A percentile compares a stretch with the other conserved stretches of the same genome.
These are phyloP conservation scores for Ferdinandea cuprea DNA, from an alignment of 2,888 invertebrate genomes.

Conservation along the genomic window DNA sequence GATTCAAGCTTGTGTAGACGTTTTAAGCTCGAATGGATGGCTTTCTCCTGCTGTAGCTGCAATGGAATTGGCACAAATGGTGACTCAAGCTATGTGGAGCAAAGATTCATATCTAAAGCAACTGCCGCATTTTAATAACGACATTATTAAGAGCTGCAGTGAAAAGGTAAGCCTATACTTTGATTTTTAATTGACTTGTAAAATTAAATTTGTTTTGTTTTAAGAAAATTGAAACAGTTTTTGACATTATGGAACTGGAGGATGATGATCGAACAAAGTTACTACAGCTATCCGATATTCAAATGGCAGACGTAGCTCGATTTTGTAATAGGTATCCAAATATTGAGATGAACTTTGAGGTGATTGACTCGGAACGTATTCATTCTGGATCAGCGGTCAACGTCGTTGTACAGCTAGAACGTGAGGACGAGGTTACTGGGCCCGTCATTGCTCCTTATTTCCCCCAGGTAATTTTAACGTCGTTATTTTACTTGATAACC, in stretches of 20 bases:
- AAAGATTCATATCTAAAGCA: slow-evolving; percentile 99
- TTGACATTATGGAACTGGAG: slow-evolving; percentile 91
- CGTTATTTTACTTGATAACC: not conserved
- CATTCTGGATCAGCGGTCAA: slow-evolving; percentile 93
- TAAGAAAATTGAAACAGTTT: slow-evolving; percentile 88
- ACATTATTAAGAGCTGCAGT: slow-evolving; percentile 94
- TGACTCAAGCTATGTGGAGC: slow-evolving; percentile 99
- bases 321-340: slow-evolving; percentile 99
- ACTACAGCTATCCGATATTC: slow-evolving; percentile 90
- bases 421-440: slow-evolving; percentile 98
- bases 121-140: slow-evolving; percentile 95
- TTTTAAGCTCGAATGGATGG: slow-evolving; percentile 98
- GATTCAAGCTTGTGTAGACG: slow-evolving; percentile 98
- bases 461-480: slow-evolving; percentile 90
- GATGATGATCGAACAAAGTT: slow-evolving; percentile 93
- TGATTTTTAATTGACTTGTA: no score
- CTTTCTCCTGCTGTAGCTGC: slow-evolving; percentile 98
- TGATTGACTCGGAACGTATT: slow-evolving; percentile 90
- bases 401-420: slow-evolving; percentile 94
- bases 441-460: slow-evolving; percentile 99
- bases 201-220: not conserved
- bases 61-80: slow-evolving; percentile 99
- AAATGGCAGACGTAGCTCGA: slow-evolving; percentile 98
- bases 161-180: slow-evolving; percentile 86
- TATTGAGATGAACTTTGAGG: slow-evolving; percentile 97